Evolutionary conservation across 2,113 vertebrate genomes (phyloP).

Genomic region (Pantherophis guttatus): DNA sequence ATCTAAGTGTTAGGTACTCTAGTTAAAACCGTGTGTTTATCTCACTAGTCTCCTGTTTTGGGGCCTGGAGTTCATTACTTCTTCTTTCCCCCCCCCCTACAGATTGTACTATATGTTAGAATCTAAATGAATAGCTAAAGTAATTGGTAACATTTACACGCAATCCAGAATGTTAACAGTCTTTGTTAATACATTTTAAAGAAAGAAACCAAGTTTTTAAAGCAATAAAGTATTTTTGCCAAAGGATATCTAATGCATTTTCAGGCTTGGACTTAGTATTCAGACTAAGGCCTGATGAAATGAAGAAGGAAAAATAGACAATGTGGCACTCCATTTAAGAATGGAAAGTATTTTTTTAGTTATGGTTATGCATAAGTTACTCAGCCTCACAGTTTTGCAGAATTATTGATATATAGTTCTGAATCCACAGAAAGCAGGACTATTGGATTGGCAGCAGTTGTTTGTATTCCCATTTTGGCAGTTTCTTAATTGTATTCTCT

Average conservation of each 20-base stretch:
- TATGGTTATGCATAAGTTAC: neutral
- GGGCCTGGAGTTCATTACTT: neutral
- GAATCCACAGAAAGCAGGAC: neutral
- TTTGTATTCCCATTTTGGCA: neutral
- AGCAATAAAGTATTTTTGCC: neutral
- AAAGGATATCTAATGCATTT: neutral
- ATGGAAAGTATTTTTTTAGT: neutral
- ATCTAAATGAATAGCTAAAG: constrained; percentile 16
- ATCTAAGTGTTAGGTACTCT: neutral
- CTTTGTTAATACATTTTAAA: neutral
- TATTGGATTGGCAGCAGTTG: neutral
- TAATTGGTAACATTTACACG: neutral
- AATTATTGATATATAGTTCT: neutral
- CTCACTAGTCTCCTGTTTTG: constrained; percentile 14
- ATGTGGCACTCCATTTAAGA: neutral
- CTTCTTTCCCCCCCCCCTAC: neutral
- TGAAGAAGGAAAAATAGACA: neutral
- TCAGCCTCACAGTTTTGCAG: neutral
- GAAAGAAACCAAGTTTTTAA: neutral
- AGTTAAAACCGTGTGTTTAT: constrained; percentile 5
- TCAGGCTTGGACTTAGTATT: neutral
- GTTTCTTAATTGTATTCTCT: neutral
- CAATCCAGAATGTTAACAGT: neutral
- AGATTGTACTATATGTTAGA: neutral
- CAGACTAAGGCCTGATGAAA: neutral